Conservation (phyloP, 2,888 invertebrate species). For the Drosophila mayaguana region DNA sequence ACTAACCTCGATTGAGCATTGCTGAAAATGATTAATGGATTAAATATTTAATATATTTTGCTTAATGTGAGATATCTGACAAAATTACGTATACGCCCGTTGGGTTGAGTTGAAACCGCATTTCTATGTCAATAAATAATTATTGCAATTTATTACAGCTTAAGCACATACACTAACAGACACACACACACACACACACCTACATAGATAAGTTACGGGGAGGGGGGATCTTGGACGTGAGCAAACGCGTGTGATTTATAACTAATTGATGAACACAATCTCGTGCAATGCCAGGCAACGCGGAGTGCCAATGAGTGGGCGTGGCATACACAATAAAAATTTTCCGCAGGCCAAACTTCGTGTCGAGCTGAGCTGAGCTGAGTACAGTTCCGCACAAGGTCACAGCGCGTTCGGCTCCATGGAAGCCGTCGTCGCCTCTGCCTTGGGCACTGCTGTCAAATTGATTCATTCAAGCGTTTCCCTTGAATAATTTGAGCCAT, state of each 20-base stretch:
- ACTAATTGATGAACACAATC: conserved; percentile 71
- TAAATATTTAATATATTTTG: neutral
- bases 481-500: conserved; percentile 72
- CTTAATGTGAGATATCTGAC: conserved; percentile 3
- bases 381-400: conserved; percentile 63
- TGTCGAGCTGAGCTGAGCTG: conserved; percentile 34
- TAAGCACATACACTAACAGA: neutral
- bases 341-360: neutral
- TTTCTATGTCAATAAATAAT: conserved; percentile 36
- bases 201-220: neutral
- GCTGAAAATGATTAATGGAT: neutral
- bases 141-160: conserved; percentile 48
- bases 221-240: conserved; percentile 14
- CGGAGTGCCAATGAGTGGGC: conserved; percentile 25
- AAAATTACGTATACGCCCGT: conserved; percentile 43
- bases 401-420: conserved; percentile 12
- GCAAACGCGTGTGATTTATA: conserved; percentile 63
- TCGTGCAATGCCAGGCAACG: conserved; percentile 38
- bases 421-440: conserved; percentile 2
- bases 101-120: conserved; percentile 32
- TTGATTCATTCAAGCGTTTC: conserved; percentile 67
- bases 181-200: neutral
- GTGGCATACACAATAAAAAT: conserved; percentile 20
- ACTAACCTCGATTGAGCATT: neutral
- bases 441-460: conserved; percentile 39